A percentile compares a stretch with the other conserved stretches of the same genome.
Evolutionary conservation across 2,797 vertebrate genomes (phyloP).

Genomic region (Platalea minor): DNA sequence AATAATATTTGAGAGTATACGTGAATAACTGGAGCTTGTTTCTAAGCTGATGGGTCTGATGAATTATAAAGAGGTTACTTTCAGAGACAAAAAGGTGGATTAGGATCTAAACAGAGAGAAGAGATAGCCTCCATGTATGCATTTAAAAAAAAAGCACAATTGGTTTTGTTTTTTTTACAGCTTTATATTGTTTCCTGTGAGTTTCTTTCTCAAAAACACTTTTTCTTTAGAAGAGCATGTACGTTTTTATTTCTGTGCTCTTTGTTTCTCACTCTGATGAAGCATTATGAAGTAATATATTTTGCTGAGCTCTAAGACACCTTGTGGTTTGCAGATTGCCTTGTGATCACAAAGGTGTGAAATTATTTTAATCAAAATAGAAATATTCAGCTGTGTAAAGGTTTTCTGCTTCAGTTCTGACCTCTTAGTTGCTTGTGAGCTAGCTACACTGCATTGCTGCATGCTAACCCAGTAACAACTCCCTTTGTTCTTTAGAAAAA

Average conservation of each 20-base stretch:
- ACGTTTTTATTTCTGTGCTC: slow-evolving; percentile 13
- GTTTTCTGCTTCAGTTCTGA: neutral
- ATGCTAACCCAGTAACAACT: neutral
- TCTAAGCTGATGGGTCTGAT: neutral
- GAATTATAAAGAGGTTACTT: neutral
- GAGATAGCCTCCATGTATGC: neutral
- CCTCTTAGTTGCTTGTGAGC: neutral
- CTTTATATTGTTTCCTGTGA: neutral
- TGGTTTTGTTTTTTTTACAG: neutral
- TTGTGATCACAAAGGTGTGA: slow-evolving; percentile 15
- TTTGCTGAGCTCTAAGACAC: neutral
- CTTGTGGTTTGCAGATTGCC: neutral
- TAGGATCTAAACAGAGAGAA: neutral
- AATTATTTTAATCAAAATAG: slow-evolving; percentile 52
- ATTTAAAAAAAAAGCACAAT: neutral
- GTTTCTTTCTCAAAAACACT: neutral
- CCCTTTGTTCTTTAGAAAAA: slow-evolving; percentile 18
- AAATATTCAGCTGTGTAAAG: neutral
- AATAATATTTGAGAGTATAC: neutral
- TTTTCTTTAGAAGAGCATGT: neutral
- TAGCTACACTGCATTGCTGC: neutral
- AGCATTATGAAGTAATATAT: neutral
- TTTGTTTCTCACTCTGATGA: neutral
- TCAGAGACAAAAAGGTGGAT: neutral
- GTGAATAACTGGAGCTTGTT: neutral